Conservation (phyloP, 2,113 vertebrate genomes). For the Pelecanus crispus region DNA sequence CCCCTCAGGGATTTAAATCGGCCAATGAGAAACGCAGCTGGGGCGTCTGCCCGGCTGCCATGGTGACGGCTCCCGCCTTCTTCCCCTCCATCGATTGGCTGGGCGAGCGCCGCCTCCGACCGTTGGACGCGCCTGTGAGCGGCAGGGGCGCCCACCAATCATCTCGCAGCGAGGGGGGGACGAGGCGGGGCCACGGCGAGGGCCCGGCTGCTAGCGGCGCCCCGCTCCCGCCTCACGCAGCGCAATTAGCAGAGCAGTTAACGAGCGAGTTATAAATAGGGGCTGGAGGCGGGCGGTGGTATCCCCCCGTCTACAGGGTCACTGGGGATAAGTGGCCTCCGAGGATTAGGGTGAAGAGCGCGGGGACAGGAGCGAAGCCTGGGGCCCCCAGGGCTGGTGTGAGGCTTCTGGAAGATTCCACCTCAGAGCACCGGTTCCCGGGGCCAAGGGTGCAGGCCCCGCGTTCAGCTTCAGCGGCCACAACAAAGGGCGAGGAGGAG, state of each 20-base stretch:
- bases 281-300: neutral
- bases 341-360: neutral
- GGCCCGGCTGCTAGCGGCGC: too few species aligned
- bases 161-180: accelerated
- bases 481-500: neutral
- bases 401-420: accelerated
- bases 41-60: neutral
- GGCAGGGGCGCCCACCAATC: accelerated
- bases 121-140: accelerated
- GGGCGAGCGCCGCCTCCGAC: accelerated
- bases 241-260: too few species aligned
- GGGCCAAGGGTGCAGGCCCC: neutral
- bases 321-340: too few species aligned
- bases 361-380: neutral
- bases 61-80: neutral
- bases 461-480: accelerated
- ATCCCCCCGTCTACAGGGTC: accelerated
- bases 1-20: neutral
- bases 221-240: too few species aligned
- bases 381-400: accelerated
- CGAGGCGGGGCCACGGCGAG: neutral
- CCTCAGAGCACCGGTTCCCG: neutral
- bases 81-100: neutral
- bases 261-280: accelerated
- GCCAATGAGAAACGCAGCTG: neutral